phyloP scores from a whole-genome alignment of 2,113 vertebrate genomes.

The Larimichthys crocea region DNA sequence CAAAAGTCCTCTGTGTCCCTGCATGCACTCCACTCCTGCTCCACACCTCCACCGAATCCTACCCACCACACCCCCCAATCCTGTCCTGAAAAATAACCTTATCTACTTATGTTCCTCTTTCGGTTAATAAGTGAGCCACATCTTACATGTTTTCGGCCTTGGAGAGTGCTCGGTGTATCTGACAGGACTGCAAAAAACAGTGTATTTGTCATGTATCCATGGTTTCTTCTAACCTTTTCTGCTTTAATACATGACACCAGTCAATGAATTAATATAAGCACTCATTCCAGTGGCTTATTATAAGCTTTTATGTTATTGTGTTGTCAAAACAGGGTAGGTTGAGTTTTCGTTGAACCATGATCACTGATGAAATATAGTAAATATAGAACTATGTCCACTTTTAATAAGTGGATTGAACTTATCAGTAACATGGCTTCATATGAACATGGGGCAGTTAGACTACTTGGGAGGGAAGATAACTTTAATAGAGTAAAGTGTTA shows the following conservation, averaged over 20 bases:
- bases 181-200: too few species aligned
- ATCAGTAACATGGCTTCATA: too few species aligned
- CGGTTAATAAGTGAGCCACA: slow-evolving; percentile 45
- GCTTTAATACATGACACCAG: neutral
- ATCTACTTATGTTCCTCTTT: slow-evolving; percentile 4
- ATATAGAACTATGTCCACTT: too few species aligned
- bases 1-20: slow-evolving; percentile 37
- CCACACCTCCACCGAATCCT: slow-evolving; percentile 3
- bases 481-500: too few species aligned
- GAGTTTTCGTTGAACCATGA: too few species aligned
- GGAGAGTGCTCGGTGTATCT: neutral
- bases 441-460: too few species aligned
- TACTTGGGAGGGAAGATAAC: too few species aligned
- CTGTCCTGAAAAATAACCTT: slow-evolving; percentile 31
- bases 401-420: too few species aligned
- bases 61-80: neutral
- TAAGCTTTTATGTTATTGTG: neutral
- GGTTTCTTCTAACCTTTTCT: neutral
- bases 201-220: neutral
- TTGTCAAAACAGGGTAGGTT: too few species aligned
- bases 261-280: neutral
- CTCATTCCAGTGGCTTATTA: too few species aligned
- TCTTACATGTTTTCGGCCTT: neutral
- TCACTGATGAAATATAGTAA: too few species aligned
- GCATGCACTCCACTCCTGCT: neutral